Conservation (phyloP, 2,888 invertebrate genomes). For the Odontocerum albicorne region DNA sequence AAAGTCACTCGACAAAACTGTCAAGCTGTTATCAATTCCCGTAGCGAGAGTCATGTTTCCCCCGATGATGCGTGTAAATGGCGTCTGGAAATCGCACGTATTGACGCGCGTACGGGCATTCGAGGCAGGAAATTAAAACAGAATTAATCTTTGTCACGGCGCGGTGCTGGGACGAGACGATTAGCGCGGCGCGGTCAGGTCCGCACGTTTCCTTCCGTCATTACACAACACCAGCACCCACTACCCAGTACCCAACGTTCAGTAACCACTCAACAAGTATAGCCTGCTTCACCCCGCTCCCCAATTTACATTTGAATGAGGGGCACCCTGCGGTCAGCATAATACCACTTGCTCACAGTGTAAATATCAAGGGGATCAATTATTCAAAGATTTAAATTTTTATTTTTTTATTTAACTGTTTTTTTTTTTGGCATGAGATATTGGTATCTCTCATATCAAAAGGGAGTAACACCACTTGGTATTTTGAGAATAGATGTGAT, state of each 20-base stretch:
- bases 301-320: slow-evolving; percentile 31
- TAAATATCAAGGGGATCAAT: too few species aligned
- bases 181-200: slow-evolving; percentile 16
- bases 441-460: too few species aligned
- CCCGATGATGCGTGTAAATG: too few species aligned
- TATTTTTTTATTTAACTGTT: too few species aligned
- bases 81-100: too few species aligned
- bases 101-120: not conserved
- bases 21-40: too few species aligned
- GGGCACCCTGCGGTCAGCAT: not conserved
- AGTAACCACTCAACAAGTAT: slow-evolving; percentile 3
- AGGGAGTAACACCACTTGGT: too few species aligned
- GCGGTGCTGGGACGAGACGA: slow-evolving; percentile 7
- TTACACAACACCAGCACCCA: slow-evolving; percentile 18
- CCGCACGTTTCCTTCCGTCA: slow-evolving; percentile 28
- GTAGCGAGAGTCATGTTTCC: too few species aligned
- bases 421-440: too few species aligned
- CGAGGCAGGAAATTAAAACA: slow-evolving; percentile 1
- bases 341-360: not conserved
- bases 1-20: too few species aligned
- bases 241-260: slow-evolving; percentile 17
- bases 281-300: slow-evolving; percentile 8
- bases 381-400: too few species aligned
- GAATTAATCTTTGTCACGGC: slow-evolving; percentile 10
- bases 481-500: too few species aligned